These are phyloP conservation scores for Cydia strobilella DNA, from an alignment of 1,140 invertebrate species.

Conservation along the genomic window DNA sequence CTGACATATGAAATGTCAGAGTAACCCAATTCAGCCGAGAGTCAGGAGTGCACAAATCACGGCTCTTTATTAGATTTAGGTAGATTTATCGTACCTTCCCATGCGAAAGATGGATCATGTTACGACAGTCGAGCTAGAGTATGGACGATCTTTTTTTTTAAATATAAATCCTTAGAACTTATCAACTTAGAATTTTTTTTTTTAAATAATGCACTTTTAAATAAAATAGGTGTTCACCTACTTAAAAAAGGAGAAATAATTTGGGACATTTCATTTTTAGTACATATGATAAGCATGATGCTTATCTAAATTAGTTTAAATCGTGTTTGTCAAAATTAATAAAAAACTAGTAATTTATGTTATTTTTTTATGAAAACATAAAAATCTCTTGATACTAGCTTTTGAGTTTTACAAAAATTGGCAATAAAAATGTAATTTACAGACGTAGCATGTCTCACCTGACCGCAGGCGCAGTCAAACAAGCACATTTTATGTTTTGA, in stretches of 20 bases:
- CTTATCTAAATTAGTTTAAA: no score
- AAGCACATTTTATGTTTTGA: slow-evolving; percentile 43
- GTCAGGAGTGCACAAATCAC: slow-evolving; percentile 48
- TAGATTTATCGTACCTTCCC: slow-evolving; percentile 48
- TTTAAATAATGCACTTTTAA: no score
- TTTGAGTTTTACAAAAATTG: slow-evolving; percentile 20
- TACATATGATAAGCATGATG: no score
- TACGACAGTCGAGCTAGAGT: slow-evolving; percentile 33
- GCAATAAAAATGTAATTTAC: slow-evolving; percentile 10
- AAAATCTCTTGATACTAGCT: slow-evolving; percentile 38
- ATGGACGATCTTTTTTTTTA: background rate
- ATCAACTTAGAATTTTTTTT: no score
- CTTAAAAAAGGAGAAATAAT: no score
- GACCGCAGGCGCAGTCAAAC: background rate
- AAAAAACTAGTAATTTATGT: slow-evolving; percentile 43
- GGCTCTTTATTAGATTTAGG: slow-evolving; percentile 47
- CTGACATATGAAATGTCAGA: slow-evolving; percentile 20
- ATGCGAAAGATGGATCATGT: slow-evolving; percentile 46
- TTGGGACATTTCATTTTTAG: no score
- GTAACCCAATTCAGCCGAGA: slow-evolving; percentile 34
- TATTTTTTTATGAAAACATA: slow-evolving; percentile 11
- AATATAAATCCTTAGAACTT: no score
- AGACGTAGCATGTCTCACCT: background rate
- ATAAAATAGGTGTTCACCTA: no score
- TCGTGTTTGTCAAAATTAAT: slow-evolving; percentile 7